Evolutionary conservation across 2,888 invertebrate species (phyloP).

Genomic region (Diabrotica balteata): DNA sequence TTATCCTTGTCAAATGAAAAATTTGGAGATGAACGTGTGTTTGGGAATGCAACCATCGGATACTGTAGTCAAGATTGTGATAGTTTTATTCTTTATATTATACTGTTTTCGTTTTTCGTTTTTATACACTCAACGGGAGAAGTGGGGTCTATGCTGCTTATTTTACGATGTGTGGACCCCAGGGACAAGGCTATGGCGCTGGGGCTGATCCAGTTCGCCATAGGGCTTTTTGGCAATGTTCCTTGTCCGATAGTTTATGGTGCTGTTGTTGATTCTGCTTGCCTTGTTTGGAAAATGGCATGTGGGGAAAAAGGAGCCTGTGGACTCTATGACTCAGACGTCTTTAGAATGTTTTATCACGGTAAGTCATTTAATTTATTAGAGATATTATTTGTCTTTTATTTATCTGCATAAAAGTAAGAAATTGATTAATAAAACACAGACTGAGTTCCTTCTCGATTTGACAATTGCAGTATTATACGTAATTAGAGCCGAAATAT

Average conservation of each 20-base stretch:
- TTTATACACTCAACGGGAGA: constrained; percentile 93
- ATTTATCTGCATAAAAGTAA: too few relatives aligned
- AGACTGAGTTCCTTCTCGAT: too few relatives aligned
- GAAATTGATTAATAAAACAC: too few relatives aligned
- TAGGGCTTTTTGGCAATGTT: constrained; percentile 91
- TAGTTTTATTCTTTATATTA: constrained; percentile 81
- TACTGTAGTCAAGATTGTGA: constrained; percentile 82
- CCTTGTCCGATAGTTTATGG: constrained; percentile 96
- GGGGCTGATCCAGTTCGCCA: constrained; percentile 92
- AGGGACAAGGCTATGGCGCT: constrained; percentile 94
- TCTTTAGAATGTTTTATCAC: constrained; percentile 83
- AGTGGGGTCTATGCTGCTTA: constrained; percentile 89
- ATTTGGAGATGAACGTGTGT: constrained; percentile 33
- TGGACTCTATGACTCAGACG: constrained; percentile 84
- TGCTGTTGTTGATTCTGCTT: constrained; percentile 90
- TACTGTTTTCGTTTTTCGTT: constrained; percentile 85
- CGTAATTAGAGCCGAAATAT: too few relatives aligned
- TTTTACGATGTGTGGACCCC: constrained; percentile 89
- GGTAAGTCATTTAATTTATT: constrained; percentile 63
- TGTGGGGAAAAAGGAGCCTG: constrained; percentile 86
- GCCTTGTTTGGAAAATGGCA: constrained; percentile 83
- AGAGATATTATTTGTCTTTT: too few relatives aligned
- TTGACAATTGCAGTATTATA: too few relatives aligned
- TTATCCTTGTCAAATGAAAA: constrained; percentile 32
- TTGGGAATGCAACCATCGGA: constrained; percentile 73